Evolutionary conservation across 2,113 vertebrate genomes (phyloP), one percentile per base, ranked within the genome.

Genomic region (Irena cyanogastra): DNA sequence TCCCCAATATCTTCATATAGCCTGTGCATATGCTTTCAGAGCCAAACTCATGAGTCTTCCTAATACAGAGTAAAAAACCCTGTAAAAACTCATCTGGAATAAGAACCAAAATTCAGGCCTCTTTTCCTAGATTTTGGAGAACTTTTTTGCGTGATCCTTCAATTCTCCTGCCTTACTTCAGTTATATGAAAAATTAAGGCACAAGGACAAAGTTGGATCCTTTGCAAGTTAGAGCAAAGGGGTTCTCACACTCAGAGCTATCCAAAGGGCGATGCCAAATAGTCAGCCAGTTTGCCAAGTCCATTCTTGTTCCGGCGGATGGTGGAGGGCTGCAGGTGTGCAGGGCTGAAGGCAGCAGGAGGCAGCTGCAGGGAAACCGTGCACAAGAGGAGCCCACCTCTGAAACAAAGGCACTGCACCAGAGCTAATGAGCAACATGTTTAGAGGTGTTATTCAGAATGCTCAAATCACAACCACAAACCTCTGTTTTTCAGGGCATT

Each of bases 321-420:
- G 41, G 16, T 0, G 33, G 53, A 66, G 33, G 24, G 28, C 15
- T 50, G 54, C 9, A 61, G 37, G 13, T 13, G 27, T 33, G 35
- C 33, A 49, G 31, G 41, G 30, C 31, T 84, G 37, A 35, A 33
- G 44, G n/a, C 35, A 60, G 39, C 44, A 60, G 33, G 52, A 83
- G 23, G 18, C 60, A 65, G 20, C 2, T 7, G 6, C 10, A 31
- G 16, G 14, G 22, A 39, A 20, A 28, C 23, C 16, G 2, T 0
- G 0, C 6, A 9, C 20, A 30, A 20, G 31, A 59, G n/a, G 11
- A 65, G 4, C 20, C 28, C 39, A n/a, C n/a, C n/a, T n/a, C n/a
- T n/a, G n/a, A n/a, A n/a, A n/a, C n/a, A 71, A 68, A 90, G 44
- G 31, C 31, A 30, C 37, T 11, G 2, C 45, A 20, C 49, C 37